A percentile compares a stretch with the other conserved stretches of the same genome.
Conservation (phyloP, 1,140 invertebrate species). For the Mycetomoellerius zeteki region DNA sequence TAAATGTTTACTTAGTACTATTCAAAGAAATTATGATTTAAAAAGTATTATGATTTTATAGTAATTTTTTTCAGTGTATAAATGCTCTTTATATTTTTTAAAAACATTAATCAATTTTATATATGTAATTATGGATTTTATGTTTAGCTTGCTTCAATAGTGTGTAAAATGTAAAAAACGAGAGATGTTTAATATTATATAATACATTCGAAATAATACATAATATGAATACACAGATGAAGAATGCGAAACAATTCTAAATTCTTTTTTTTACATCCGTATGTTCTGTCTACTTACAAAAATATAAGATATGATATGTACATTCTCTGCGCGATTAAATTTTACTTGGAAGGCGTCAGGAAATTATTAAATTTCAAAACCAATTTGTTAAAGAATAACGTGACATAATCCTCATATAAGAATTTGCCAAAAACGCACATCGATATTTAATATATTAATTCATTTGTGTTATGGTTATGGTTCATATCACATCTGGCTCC, state of each 20-base stretch:
- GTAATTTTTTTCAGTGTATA: too few relatives aligned
- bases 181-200: neutral
- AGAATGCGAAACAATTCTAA: neutral
- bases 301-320: neutral
- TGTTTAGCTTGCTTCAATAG: neutral
- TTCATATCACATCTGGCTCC: neutral
- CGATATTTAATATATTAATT: neutral
- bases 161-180: neutral
- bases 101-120: too few relatives aligned
- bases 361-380: neutral
- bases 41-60: too few relatives aligned
- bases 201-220: neutral
- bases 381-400: neutral
- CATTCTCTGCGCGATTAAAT: neutral
- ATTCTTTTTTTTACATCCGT: neutral
- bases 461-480: neutral
- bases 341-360: neutral
- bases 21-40: too few relatives aligned
- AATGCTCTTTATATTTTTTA: too few relatives aligned
- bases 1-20: too few relatives aligned
- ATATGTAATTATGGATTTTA: neutral
- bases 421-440: neutral
- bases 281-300: neutral
- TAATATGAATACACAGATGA: neutral
- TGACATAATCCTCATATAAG: neutral